Evolutionary conservation across 2,113 vertebrate species (phyloP), one percentile per base, ranked within the genome.

Genomic region (Falcunculus frontatus): DNA sequence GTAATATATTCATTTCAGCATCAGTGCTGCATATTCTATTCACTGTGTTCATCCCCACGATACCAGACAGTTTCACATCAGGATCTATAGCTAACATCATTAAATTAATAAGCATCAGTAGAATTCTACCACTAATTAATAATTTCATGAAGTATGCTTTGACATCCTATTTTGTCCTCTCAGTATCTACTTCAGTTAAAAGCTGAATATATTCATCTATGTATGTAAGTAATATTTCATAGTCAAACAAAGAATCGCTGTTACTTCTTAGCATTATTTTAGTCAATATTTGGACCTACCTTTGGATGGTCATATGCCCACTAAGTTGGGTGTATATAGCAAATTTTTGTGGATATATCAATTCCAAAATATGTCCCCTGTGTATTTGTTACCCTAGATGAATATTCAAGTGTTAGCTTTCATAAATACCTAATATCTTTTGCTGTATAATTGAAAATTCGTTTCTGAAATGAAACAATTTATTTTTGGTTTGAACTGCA

Each of bases 401-500:
- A 88, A 60, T 64, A 90, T 46, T 84, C n/a, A 78, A 60, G 52
- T 49, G 11, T 39, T 33, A 41, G 10, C 88, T 81, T 89, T 90
- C 11, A 42, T 68, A 90, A 92, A 83, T 57, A 85, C 19, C 5
- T 60, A 26, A 3, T 65, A 50, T 41, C 13, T 90, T 93, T 89
- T 81, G 30, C 49, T 89, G n/a, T 68, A 33, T 93, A 79, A 74
- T 81, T 90, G 68, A 49, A 78, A 82, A 84, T 57, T 39, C 76
- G 39, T 53, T 70, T 88, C 72, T 92, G 47, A 97, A 78, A 81
- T 77, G 11, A 91, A 78, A 56, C 18, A 14, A 84, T 10, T 3
- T 89, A 22, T 29, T 93, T 94, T 67, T 90, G 10, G 6, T 75
- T 76, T 94, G 69, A 83, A 89, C 75, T 83, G 22, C 76, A 97